Evolutionary conservation across 2,113 vertebrate genomes (phyloP).

Genomic region (Poeciliopsis occidentalis): DNA sequence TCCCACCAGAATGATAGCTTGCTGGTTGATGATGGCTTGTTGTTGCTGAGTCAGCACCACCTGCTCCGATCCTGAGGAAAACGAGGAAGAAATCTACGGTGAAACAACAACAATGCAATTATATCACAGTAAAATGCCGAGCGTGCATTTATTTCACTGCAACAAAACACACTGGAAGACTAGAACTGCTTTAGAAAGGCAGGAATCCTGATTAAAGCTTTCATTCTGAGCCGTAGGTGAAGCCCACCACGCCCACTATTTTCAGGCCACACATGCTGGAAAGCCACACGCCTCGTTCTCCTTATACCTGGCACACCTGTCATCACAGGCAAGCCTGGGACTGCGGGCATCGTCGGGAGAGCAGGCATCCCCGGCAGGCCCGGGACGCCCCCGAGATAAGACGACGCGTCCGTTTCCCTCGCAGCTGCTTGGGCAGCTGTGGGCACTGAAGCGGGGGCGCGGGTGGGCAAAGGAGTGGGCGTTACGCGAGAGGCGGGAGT

Average conservation of each 20-base stretch:
- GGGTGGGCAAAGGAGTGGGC: constrained; percentile 13
- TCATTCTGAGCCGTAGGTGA: not conserved
- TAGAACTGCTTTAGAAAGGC: not conserved
- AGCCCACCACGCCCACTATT: constrained; percentile 49
- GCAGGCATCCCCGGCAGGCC: constrained; percentile 47
- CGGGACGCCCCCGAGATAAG: constrained; percentile 3
- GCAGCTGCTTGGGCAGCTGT: constrained; percentile 8
- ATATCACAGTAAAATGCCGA: not conserved
- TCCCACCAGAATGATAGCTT: constrained; percentile 85
- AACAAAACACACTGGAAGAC: not conserved
- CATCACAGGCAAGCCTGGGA: constrained; percentile 68
- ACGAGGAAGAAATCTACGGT: not conserved
- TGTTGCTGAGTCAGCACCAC: constrained; percentile 76
- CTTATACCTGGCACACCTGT: constrained; percentile 69
- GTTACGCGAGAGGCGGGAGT: constrained; percentile 23
- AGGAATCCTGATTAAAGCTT: not conserved
- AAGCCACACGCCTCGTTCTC: constrained; percentile 11
- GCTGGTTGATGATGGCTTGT: constrained; percentile 84
- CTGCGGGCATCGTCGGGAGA: constrained; percentile 47
- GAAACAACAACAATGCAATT: not conserved
- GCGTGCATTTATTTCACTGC: not conserved
- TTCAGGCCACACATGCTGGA: constrained; percentile 66
- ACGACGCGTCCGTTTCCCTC: not conserved
- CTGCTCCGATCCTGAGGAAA: constrained; percentile 76
- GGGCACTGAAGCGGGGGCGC: not conserved